Base-by-base conservation (phyloP, 2,797 vertebrate species). In the Triplophysa yarkandensis region DNA sequence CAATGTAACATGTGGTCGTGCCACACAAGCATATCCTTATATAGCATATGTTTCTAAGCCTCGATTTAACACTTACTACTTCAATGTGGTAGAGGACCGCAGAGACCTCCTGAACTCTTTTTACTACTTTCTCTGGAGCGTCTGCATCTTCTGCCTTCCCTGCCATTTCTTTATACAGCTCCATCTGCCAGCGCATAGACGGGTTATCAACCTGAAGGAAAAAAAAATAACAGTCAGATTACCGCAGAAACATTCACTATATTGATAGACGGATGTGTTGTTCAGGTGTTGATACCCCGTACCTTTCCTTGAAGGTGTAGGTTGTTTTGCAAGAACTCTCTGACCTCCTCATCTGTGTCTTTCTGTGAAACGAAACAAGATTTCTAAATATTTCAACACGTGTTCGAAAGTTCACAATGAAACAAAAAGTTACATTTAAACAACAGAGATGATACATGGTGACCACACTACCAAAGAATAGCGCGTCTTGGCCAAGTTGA, bases 171-270 rank as follows among this genome's bases (percentile, higher is more conserved):
- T 93, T 93, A 84, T 97, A 98, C 68, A 98, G 87, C 0, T 94
- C 93, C 95, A 98, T 94, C 88, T 98, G 95, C 95, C 96, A 98
- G 76, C 96, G 94, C 92, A 96, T 92, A 62, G 95, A 95, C 0
- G 92, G 93, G 81, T 95, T 93, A 86, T 97, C 95, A 76, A 96
- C 95, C 95, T 97, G 69, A 43, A 32, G 28, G 62, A n/a, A 28
- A 61, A 5, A n/a, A 3, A 48, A 0, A 25, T n/a, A 16, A 41
- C 27, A 63, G 9, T 74, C 25, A 30, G n/a, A 54, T 28, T 19
- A 6, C 23, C 41, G 10, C 34, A 57, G 17, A 55, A 8, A 32
- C 1, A 43, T 27, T 58, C 17, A 46, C n/a, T n/a, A n/a, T 8
- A 46, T 46, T 46, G 44, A 17, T 60, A 5, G 4, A 43, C 14